These are phyloP conservation scores for Phalacrocorax pelagicus DNA, from an alignment of 2,113 vertebrate species.

Conservation along the genomic window DNA sequence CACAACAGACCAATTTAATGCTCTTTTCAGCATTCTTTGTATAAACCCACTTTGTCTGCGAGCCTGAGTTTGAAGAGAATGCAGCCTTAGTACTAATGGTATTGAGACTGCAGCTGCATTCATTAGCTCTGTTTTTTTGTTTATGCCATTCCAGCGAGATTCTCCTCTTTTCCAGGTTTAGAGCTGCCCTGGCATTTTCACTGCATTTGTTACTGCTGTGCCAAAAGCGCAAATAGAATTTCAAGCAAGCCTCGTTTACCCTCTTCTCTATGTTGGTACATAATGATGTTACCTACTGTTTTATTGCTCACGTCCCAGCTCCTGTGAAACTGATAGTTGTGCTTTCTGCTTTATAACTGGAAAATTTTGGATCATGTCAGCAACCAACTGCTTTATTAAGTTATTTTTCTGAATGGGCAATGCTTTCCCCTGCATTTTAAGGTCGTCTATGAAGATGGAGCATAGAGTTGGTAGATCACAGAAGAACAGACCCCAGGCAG, in stretches of 20 bases:
- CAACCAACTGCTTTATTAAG: not conserved
- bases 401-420: not conserved
- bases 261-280: not conserved
- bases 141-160: not conserved
- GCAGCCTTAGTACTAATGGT: not conserved
- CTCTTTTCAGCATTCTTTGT: not conserved
- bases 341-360: not conserved
- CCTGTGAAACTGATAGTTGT: not conserved
- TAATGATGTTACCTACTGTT: not conserved
- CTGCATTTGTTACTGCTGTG: not conserved
- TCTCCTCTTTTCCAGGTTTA: not conserved
- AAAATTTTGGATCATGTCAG: not conserved
- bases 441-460: not conserved
- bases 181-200: not conserved
- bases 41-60: not conserved
- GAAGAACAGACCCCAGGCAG: not conserved
- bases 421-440: not conserved
- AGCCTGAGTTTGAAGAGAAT: not conserved
- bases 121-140: not conserved
- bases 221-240: not conserved
- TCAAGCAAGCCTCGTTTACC: not conserved
- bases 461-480: not conserved
- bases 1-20: not conserved
- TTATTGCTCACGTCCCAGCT: not conserved
- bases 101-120: not conserved